A percentile compares a stretch with the other conserved stretches of the same genome.
Evolutionary conservation across 2,797 vertebrate species (phyloP).

Genomic region (Orestias chungarensis): DNA sequence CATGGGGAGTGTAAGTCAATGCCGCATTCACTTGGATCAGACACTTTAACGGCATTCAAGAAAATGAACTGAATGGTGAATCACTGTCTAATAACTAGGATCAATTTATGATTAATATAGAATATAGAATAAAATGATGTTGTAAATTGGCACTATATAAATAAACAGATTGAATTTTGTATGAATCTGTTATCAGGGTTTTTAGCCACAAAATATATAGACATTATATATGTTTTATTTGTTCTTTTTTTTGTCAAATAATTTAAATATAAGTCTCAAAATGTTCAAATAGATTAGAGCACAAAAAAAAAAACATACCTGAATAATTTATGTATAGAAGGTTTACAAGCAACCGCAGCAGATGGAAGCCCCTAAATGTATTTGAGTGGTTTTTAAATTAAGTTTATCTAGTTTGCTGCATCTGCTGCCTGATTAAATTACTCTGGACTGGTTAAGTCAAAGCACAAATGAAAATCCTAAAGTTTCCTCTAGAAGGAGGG

Average conservation of each 20-base stretch:
- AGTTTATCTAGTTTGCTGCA: background rate
- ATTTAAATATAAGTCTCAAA: background rate
- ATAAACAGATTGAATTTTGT: too few species aligned
- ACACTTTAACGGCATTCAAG: too few species aligned
- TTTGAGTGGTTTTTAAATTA: background rate
- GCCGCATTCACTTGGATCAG: too few species aligned
- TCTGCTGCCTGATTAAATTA: slow-evolving; percentile 5
- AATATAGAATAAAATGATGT: too few species aligned
- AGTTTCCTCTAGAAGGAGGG: background rate
- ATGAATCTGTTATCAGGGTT: too few species aligned
- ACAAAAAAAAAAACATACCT: background rate
- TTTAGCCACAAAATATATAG: too few species aligned
- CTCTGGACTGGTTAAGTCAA: background rate
- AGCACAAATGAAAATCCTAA: background rate
- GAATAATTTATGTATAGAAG: background rate
- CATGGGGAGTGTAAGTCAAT: too few species aligned
- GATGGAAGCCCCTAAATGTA: background rate
- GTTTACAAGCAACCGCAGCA: background rate
- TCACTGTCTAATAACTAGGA: too few species aligned
- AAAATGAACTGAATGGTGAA: too few species aligned
- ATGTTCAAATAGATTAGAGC: background rate
- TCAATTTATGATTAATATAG: too few species aligned
- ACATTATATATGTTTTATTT: too few species aligned
- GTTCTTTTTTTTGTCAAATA: background rate
- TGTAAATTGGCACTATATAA: too few species aligned